phyloP scores from a whole-genome alignment of 30 jellyfish, hydroid and myxozoan genomes.

The Aurelia aurita region DNA sequence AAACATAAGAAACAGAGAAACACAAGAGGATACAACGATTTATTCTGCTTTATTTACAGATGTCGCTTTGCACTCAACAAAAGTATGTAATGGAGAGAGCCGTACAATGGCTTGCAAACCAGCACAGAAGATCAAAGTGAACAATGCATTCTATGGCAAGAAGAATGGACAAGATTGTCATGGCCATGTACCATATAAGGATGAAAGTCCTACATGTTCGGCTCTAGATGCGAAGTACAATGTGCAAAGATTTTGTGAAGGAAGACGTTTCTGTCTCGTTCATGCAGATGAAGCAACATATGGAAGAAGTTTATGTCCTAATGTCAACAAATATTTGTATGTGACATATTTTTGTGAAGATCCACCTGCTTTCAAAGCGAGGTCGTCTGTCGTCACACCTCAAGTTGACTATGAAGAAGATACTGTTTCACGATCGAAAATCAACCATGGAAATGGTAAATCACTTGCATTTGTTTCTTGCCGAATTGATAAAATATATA shows the following conservation, averaged over 20 bases:
- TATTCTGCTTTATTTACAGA: slow-evolving; percentile 31
- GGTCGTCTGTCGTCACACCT: slow-evolving; percentile 78
- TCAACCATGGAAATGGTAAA: slow-evolving; percentile 57
- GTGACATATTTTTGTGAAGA: slow-evolving; percentile 83
- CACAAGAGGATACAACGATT: background rate
- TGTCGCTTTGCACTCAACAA: slow-evolving; percentile 65
- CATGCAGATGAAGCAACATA: slow-evolving; percentile 91
- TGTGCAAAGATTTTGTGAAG: slow-evolving; percentile 90
- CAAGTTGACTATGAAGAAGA: slow-evolving; percentile 92
- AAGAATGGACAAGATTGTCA: slow-evolving; percentile 94
- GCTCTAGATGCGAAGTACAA: slow-evolving; percentile 95
- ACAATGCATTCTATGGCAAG: slow-evolving; percentile 95
- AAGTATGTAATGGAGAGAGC: slow-evolving; percentile 94
- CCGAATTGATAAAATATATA: no score
- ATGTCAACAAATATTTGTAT: slow-evolving; percentile 86
- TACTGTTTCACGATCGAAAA: slow-evolving; percentile 91
- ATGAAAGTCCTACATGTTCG: slow-evolving; percentile 97
- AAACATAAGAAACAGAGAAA: no score
- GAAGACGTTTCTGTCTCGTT: slow-evolving; percentile 82
- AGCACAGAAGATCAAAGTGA: slow-evolving; percentile 75
- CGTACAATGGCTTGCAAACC: slow-evolving; percentile 85
- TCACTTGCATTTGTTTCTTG: background rate
- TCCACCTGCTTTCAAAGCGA: slow-evolving; percentile 66
- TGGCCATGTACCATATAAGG: slow-evolving; percentile 85
- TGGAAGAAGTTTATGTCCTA: slow-evolving; percentile 95